Conservation (phyloP, 2,113 vertebrate species). For the Oreochromis spilurus region DNA sequence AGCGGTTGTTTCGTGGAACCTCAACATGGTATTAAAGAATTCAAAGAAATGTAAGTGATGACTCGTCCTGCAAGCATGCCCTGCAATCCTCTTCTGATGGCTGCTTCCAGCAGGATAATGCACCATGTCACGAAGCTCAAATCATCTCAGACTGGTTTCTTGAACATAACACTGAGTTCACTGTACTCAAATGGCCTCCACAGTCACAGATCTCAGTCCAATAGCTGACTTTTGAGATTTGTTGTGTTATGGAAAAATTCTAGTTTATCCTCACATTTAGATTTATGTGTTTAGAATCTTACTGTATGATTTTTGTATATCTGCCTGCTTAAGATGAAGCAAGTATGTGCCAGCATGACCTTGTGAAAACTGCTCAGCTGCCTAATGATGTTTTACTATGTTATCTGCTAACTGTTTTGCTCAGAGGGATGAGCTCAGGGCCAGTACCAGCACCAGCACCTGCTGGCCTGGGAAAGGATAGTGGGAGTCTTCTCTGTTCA, state of each 20-base stretch:
- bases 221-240: neutral
- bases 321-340: neutral
- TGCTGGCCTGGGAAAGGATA: neutral
- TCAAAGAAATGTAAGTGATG: no score
- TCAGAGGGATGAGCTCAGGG: neutral
- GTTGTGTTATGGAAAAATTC: rapidly evolving
- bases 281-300: neutral
- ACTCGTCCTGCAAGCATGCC: no score
- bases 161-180: no score
- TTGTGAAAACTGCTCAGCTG: no score
- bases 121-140: no score
- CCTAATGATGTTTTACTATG: neutral
- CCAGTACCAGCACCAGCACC: no score
- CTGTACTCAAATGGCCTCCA: no score
- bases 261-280: neutral
- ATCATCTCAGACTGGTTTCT: no score
- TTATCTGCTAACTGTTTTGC: neutral
- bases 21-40: no score
- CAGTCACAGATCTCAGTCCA: neutral
- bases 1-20: no score
- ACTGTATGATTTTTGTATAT: neutral
- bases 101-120: no score
- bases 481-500: neutral
- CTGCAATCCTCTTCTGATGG: no score
- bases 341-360: neutral